These are phyloP conservation scores for Matsumyia berberina DNA, from an alignment of 2,888 invertebrate species.

Conservation along the genomic window DNA sequence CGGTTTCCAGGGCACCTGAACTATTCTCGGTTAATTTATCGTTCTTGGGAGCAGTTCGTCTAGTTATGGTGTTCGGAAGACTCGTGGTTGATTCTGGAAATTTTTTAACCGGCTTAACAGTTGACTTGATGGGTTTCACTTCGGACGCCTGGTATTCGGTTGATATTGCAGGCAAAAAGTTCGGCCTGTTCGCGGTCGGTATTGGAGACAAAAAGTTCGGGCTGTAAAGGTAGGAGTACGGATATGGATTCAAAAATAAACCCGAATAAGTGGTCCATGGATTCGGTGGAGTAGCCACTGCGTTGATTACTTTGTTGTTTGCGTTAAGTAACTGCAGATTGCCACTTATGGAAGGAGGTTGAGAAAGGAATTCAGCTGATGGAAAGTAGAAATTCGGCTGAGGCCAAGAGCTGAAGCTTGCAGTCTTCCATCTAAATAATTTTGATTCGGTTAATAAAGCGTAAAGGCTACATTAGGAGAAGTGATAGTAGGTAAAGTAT, in stretches of 20 bases:
- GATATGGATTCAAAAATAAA: slow-evolving; percentile 61
- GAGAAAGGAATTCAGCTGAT: slow-evolving; percentile 38
- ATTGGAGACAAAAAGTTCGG: slow-evolving; percentile 17
- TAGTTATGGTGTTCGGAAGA: slow-evolving; percentile 62
- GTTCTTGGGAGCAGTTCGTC: slow-evolving; percentile 26
- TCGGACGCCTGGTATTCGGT: slow-evolving; percentile 8
- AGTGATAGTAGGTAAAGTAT: neutral
- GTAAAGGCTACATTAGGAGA: neutral
- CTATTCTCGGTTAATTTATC: slow-evolving; percentile 34
- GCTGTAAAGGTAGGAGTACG: slow-evolving; percentile 64
- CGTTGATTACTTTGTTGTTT: slow-evolving; percentile 29
- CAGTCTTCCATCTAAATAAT: slow-evolving; percentile 80
- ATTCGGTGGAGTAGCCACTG: slow-evolving; percentile 19
- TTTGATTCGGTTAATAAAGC: slow-evolving; percentile 60
- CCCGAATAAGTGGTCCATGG: slow-evolving; percentile 34
- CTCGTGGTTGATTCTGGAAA: slow-evolving; percentile 79
- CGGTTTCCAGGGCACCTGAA: slow-evolving; percentile 78
- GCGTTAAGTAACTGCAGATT: slow-evolving; percentile 34
- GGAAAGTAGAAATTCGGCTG: slow-evolving; percentile 48
- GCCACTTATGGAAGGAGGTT: slow-evolving; percentile 13
- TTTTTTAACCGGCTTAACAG: slow-evolving; percentile 73
- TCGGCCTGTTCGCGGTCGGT: slow-evolving; percentile 47
- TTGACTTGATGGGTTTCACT: slow-evolving; percentile 29
- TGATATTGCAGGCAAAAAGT: slow-evolving; percentile 9
- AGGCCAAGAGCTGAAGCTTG: slow-evolving; percentile 82